Evolutionary conservation across 2,888 invertebrate species (phyloP).

Genomic region (Orchesella flavescens): DNA sequence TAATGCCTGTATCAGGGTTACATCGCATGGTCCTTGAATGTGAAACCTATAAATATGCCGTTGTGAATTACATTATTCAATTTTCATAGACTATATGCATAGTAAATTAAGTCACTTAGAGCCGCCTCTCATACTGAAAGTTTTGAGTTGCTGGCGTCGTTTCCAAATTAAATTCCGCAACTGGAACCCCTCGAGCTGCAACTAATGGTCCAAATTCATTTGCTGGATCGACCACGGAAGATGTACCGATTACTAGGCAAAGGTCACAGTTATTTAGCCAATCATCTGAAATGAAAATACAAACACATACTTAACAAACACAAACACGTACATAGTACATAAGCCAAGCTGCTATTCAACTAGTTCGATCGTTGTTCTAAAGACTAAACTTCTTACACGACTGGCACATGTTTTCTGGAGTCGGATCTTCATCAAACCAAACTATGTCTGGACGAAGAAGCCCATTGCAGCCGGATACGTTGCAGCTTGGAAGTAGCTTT

Average conservation of each 20-base stretch:
- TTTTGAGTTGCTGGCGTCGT: conserved; percentile 74
- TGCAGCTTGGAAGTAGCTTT: conserved; percentile 74
- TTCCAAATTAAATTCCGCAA: conserved; percentile 77
- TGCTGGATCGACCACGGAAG: conserved; percentile 77
- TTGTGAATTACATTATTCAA: background rate
- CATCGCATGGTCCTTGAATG: conserved; percentile 75
- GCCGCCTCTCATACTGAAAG: conserved; percentile 75
- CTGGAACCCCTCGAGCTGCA: conserved; percentile 75
- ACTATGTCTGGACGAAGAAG: conserved; percentile 76
- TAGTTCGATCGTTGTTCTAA: no score
- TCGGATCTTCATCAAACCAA: conserved; percentile 77
- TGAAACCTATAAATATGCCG: conserved; percentile 73
- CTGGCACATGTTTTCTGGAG: conserved; percentile 73
- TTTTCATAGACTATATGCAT: background rate
- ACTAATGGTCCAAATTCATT: conserved; percentile 76
- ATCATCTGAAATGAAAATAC: conserved; percentile 37
- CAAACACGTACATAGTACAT: background rate
- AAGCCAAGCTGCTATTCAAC: no score
- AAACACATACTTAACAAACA: background rate
- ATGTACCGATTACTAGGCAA: conserved; percentile 77
- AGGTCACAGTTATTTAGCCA: conserved; percentile 75
- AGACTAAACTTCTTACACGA: conserved; percentile 72
- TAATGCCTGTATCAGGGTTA: conserved; percentile 72
- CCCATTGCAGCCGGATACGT: conserved; percentile 74
- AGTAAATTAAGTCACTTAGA: background rate